These are phyloP conservation scores for Lutjanus erythropterus DNA, from an alignment of 2,113 vertebrate genomes.

Conservation along the genomic window DNA sequence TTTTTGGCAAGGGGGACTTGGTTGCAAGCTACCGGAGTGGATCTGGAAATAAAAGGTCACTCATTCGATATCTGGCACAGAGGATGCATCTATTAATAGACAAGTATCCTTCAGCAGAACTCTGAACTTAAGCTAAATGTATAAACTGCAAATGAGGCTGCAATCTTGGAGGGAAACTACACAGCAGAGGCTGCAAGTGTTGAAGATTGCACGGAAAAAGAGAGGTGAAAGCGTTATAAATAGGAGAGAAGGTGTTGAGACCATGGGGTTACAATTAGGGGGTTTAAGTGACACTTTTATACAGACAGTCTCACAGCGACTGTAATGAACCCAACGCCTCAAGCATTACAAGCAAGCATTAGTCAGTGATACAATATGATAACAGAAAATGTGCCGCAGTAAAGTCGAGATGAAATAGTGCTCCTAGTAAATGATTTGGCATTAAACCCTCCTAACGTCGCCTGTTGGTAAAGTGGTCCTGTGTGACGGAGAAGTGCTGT, in stretches of 20 bases:
- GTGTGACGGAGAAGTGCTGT: not conserved
- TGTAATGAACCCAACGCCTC: not conserved
- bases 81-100: not conserved
- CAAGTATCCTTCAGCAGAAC: constrained; percentile 7
- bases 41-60: not conserved
- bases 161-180: not conserved
- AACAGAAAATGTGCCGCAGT: not conserved
- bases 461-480: too few species aligned
- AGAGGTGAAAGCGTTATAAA: not conserved
- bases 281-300: not conserved
- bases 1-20: not conserved
- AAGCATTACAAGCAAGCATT: not conserved
- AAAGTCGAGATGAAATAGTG: not conserved
- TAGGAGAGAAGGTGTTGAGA: not conserved
- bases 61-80: constrained; percentile 3
- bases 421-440: not conserved
- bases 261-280: not conserved
- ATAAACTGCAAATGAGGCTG: not conserved
- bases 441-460: not conserved
- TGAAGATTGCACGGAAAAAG: not conserved
- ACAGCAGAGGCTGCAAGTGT: not conserved
- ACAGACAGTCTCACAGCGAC: not conserved
- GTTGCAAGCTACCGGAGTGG: not conserved
- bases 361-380: not conserved
- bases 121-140: not conserved